These are phyloP conservation scores for Carollia perspicillata DNA, from an alignment of 2,113 vertebrate species.

Conservation along the genomic window DNA sequence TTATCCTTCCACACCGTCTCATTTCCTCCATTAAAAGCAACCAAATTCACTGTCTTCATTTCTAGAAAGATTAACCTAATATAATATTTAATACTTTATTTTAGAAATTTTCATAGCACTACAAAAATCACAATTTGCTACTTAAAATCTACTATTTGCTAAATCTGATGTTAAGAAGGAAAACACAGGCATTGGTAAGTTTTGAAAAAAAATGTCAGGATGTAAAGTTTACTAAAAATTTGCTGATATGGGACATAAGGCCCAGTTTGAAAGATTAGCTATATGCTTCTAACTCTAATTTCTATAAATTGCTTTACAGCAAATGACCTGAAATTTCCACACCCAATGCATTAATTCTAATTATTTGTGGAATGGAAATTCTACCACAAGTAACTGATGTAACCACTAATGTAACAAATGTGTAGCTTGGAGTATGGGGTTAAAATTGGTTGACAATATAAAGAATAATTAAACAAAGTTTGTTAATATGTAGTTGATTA, in stretches of 20 bases:
- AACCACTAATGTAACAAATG: not conserved
- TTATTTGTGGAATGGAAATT: not conserved
- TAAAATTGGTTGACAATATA: not conserved
- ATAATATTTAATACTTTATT: not conserved
- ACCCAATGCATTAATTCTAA: not conserved
- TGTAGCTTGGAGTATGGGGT: not conserved
- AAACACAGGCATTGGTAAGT: not conserved
- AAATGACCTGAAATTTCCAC: not conserved
- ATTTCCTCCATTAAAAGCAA: not conserved
- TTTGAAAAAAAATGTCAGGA: not conserved
- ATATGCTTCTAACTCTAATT: not conserved
- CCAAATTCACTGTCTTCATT: not conserved
- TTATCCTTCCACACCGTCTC: not conserved
- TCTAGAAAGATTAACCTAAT: not conserved
- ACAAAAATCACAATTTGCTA: not conserved
- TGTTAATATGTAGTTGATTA: not conserved
- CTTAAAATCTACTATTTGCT: not conserved
- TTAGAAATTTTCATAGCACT: not conserved
- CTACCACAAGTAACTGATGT: not conserved
- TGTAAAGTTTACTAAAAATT: not conserved
- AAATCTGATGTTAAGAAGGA: not conserved
- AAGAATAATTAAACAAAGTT: not conserved
- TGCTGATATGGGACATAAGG: not conserved
- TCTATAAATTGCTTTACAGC: not conserved
- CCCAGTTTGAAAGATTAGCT: too few species aligned